These are phyloP conservation scores for Heliconius hewitsoni DNA, from an alignment of 1,140 invertebrate species.

Conservation along the genomic window DNA sequence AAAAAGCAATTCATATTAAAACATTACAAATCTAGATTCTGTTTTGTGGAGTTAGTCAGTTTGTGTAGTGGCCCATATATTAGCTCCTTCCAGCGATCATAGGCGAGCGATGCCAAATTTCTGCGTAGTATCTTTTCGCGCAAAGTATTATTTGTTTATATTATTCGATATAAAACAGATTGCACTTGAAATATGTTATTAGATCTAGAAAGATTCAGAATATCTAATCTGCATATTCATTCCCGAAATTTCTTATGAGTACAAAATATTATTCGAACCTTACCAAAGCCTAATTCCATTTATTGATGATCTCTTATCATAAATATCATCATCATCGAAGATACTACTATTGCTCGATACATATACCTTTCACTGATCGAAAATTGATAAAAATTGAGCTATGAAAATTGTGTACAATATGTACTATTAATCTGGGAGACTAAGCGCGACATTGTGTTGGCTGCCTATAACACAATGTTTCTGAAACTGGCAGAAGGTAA, in stretches of 20 bases:
- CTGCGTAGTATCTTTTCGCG: slow-evolving; percentile 36
- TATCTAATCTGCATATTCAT: neutral
- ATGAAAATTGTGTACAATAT: too few relatives aligned
- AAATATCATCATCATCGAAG: too few relatives aligned
- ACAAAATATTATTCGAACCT: too few relatives aligned
- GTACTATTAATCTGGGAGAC: too few relatives aligned
- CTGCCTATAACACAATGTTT: neutral
- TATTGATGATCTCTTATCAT: neutral
- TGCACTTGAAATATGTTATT: slow-evolving; percentile 28
- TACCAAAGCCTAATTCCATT: neutral
- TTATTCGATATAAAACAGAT: slow-evolving; percentile 43
- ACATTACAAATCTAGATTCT: too few relatives aligned
- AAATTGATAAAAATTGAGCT: too few relatives aligned
- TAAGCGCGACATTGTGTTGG: neutral
- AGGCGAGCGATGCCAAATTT: slow-evolving; percentile 32
- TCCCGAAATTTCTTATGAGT: neutral
- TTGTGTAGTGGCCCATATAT: neutral
- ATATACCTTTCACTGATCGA: too few relatives aligned
- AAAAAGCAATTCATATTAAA: too few relatives aligned
- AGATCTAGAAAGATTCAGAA: slow-evolving; percentile 26
- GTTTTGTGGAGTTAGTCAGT: too few relatives aligned
- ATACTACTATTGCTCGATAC: too few relatives aligned
- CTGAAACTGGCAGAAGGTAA: neutral
- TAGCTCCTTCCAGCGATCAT: slow-evolving; percentile 19
- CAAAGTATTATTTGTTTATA: slow-evolving; percentile 42